Conservation (phyloP, 35 echinoderm and acorn worm species). For the Nesometra sesokonis region DNA sequence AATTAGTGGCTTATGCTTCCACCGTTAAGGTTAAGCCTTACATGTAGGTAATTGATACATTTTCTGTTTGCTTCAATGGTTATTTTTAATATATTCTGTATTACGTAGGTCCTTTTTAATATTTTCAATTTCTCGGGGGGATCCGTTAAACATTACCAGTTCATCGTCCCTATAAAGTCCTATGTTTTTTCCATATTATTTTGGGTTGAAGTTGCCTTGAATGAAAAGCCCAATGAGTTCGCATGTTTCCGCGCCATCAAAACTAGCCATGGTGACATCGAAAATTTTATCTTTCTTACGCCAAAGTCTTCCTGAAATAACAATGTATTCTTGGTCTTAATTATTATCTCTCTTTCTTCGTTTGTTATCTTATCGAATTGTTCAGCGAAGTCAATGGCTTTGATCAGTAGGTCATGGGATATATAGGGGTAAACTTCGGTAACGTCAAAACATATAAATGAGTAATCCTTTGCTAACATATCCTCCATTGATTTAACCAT, state of each 20-base stretch:
- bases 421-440: background rate
- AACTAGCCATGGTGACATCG: constrained; percentile 6
- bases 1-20: background rate
- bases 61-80: background rate
- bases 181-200: background rate
- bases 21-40: background rate
- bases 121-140: background rate
- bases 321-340: background rate
- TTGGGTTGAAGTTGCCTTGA: background rate
- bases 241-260: constrained; percentile 11
- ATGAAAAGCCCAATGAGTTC: background rate
- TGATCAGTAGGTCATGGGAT: background rate
- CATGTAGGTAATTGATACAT: background rate
- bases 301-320: background rate
- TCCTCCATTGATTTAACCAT: background rate
- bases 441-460: background rate
- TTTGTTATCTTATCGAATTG: background rate
- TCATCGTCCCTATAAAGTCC: background rate
- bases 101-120: background rate
- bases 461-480: background rate
- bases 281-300: background rate
- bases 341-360: background rate
- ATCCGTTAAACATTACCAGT: background rate
- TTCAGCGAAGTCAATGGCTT: background rate
- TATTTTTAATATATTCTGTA: background rate